Evolutionary conservation across 2,888 invertebrate genomes (phyloP).

Genomic region (Ischnus inquisitorius): DNA sequence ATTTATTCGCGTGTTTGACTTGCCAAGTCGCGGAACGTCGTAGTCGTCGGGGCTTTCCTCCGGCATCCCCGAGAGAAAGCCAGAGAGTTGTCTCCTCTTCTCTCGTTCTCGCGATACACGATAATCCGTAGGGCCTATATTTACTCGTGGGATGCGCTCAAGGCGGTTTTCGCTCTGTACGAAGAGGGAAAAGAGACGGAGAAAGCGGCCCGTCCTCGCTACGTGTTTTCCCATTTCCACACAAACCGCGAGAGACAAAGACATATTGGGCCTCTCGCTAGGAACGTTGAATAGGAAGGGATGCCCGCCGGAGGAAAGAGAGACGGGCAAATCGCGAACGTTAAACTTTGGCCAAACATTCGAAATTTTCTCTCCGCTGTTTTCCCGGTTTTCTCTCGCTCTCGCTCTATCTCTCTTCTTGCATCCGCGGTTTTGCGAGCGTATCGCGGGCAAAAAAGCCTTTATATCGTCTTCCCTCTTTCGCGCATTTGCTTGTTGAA

Average conservation of each 20-base stretch:
- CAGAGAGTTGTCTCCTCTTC: slow-evolving; percentile 16
- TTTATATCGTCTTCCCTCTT: neutral
- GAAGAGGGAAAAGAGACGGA: slow-evolving; percentile 31
- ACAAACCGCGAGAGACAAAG: slow-evolving; percentile 45
- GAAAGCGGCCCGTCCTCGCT: neutral
- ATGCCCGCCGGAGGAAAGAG: neutral
- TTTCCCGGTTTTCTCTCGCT: slow-evolving; percentile 30
- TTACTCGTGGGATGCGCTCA: slow-evolving; percentile 67
- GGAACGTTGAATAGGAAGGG: neutral
- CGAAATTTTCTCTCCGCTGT: slow-evolving; percentile 56
- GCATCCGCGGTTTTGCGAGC: slow-evolving; percentile 2
- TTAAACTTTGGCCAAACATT: slow-evolving; percentile 67
- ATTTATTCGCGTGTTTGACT: slow-evolving; percentile 74
- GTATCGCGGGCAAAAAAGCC: slow-evolving; percentile 13
- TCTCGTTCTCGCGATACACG: slow-evolving; percentile 66
- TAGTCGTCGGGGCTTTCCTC: slow-evolving; percentile 39
- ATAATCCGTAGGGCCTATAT: slow-evolving; percentile 72
- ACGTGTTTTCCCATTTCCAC: slow-evolving; percentile 9
- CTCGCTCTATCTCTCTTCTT: slow-evolving; percentile 28
- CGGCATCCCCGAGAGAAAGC: slow-evolving; percentile 13
- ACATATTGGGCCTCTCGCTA: slow-evolving; percentile 25
- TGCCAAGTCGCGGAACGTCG: slow-evolving; percentile 71
- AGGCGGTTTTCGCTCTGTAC: slow-evolving; percentile 46
- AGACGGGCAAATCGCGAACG: slow-evolving; percentile 27
- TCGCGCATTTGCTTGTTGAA: slow-evolving; percentile 11